Evolutionary conservation across 2,797 vertebrate genomes (phyloP).

Genomic region (Pogoniulus pusillus): DNA sequence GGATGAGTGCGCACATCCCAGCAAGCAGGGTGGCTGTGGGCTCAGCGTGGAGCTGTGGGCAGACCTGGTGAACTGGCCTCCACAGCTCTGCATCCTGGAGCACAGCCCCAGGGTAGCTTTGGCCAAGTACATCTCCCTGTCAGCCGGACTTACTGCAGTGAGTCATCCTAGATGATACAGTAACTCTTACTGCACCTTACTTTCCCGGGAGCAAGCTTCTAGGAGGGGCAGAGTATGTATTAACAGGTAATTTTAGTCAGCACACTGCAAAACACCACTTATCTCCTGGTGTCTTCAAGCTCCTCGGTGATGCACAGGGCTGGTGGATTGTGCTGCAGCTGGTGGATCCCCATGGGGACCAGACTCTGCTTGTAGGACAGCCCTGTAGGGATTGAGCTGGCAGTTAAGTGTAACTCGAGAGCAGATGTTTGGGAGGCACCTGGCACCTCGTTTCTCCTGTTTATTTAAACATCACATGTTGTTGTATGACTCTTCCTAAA

Average conservation of each 20-base stretch:
- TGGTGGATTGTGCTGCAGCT: not conserved
- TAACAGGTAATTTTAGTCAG: not conserved
- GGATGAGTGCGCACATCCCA: accelerated
- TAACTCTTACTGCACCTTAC: not conserved
- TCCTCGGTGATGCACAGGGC: not conserved
- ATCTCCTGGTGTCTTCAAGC: not conserved
- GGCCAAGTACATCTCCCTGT: not conserved
- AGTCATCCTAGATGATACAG: not conserved
- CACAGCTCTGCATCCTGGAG: not conserved
- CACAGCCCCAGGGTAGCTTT: not conserved
- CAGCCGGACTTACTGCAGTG: not conserved
- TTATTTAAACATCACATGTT: not conserved
- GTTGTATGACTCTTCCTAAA: not conserved
- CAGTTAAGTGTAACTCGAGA: not conserved
- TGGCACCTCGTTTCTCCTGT: not conserved
- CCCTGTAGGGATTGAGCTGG: not conserved
- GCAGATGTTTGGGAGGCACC: not conserved
- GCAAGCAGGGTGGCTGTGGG: not conserved
- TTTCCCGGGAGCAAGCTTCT: not conserved
- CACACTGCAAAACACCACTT: not conserved
- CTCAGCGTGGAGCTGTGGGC: not conserved
- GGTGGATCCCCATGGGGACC: not conserved
- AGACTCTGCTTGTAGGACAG: not conserved
- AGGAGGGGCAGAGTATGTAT: not conserved
- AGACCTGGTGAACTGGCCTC: not conserved